Conservation (phyloP, 2,888 invertebrate genomes). For the Muscina levida region DNA sequence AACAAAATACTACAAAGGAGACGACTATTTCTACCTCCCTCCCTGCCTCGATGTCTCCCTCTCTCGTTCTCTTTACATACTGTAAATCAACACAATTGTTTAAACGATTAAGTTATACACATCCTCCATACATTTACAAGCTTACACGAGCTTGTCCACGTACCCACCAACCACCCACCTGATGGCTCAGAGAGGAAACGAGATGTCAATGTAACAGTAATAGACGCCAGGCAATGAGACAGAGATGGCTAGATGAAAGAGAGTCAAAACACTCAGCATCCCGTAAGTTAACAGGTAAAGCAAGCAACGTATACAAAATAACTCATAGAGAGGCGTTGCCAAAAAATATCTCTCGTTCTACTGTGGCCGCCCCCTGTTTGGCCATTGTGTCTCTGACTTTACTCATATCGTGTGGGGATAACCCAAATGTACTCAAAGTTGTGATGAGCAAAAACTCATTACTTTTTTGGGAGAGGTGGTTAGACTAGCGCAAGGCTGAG, state of each 20-base stretch:
- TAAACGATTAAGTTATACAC: slow-evolving; percentile 55
- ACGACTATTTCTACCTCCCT: slow-evolving; percentile 35
- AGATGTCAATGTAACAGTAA: not conserved
- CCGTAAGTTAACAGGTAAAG: slow-evolving; percentile 53
- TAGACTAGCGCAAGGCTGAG: slow-evolving; percentile 1
- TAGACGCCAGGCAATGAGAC: too few relatives aligned
- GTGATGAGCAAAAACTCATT: not conserved
- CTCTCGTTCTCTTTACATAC: too few relatives aligned
- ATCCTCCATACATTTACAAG: not conserved
- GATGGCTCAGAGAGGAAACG: not conserved
- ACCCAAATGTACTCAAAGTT: slow-evolving; percentile 6
- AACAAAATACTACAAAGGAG: slow-evolving; percentile 44
- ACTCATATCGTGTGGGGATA: not conserved
- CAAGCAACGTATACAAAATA: not conserved
- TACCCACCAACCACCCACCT: not conserved
- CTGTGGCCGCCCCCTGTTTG: slow-evolving; percentile 51
- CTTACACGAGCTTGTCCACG: slow-evolving; percentile 9
- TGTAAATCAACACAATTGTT: slow-evolving; percentile 61
- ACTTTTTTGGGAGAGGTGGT: not conserved
- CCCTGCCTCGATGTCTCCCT: too few relatives aligned
- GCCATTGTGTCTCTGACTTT: not conserved
- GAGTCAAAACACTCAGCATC: slow-evolving; percentile 37
- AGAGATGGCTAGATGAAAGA: slow-evolving; percentile 32
- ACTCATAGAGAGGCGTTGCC: slow-evolving; percentile 61
- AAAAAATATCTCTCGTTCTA: slow-evolving; percentile 18